These are phyloP conservation scores for Amblyjoppa proteus DNA, from an alignment of 2,888 invertebrate genomes.

Conservation along the genomic window DNA sequence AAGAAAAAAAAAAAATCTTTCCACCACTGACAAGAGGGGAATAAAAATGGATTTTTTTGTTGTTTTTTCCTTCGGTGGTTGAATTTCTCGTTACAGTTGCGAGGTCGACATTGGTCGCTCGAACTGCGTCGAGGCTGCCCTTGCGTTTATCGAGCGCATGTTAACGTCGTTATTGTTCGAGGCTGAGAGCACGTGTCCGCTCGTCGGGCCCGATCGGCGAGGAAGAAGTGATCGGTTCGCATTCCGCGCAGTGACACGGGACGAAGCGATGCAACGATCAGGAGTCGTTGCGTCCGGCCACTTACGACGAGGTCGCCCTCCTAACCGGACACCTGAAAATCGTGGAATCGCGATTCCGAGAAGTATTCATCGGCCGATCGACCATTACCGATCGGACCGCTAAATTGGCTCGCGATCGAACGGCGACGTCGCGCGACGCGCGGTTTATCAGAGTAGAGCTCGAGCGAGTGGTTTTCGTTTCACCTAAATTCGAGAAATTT, in stretches of 20 bases:
- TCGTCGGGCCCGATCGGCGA: conserved; percentile 45
- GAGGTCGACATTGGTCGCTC: conserved; percentile 5
- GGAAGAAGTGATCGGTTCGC: conserved; percentile 56
- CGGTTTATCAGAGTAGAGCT: no score
- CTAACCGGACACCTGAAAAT: conserved; percentile 28
- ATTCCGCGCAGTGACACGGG: conserved; percentile 46
- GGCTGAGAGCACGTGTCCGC: conserved; percentile 44
- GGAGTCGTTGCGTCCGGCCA: conserved; percentile 31
- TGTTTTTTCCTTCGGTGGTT: background rate
- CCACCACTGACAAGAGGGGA: background rate
- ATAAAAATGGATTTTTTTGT: background rate
- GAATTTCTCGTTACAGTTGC: background rate
- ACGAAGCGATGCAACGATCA: conserved; percentile 49
- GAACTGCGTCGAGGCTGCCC: background rate
- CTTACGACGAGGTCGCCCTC: conserved; percentile 45
- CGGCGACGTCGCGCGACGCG: no score
- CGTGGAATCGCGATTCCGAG: conserved; percentile 54
- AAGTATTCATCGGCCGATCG: conserved; percentile 32
- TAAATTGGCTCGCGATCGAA: conserved; percentile 10
- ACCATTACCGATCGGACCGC: background rate
- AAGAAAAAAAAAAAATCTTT: no score
- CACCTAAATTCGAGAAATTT: no score
- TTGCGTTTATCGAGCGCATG: background rate
- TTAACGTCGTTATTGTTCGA: conserved; percentile 53
- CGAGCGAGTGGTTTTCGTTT: no score